Evolutionary conservation across 2,888 invertebrate genomes (phyloP), one percentile per base, ranked within the genome.

Genomic region (Sinelater perroti): DNA sequence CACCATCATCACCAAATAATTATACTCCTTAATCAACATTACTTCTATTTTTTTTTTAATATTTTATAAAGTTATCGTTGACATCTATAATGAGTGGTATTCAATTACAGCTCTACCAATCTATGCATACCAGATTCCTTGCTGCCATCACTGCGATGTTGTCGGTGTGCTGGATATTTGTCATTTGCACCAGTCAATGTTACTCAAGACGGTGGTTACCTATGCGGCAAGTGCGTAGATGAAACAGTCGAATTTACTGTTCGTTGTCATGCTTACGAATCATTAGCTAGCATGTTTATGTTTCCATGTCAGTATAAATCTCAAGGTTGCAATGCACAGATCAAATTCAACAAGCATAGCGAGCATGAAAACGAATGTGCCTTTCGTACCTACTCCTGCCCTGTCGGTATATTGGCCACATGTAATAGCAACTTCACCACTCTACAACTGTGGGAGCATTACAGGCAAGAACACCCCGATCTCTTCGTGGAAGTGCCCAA

Each of bases 251-350:
- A n/a, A n/a, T n/a, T n/a, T n/a, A 3, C 44, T 1, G n/a, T 13
- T 40, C 8, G 1, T 2, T 2, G n/a, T 13, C 8, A 5, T 6
- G 1, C 38, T 13, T 44, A 20, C n/a, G 44, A 44, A 28, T 26
- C 44, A 1, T 1, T 44, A 26, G 44, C 44, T 1, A n/a, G 1
- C 2, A 10, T 21, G 5, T 14, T 20, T 28, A 13, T 2, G 10
- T 44, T 44, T n/a, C 44, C 44, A 7, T 44, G 44, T 14, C 7
- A 11, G 1, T 28, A 44, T 13, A 18, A 16, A n/a, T 5, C 14
- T 2, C 8, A 44, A 16, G 44, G 44, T 1, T 44, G 44, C 8
- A 1, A 3, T 5, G 4, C 26, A 44, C 28, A 44, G 26, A n/a
- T 26, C 1, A n/a, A 7, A 1, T 44, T 44, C 11, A 28, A 26